Evolutionary conservation across 2,113 vertebrate species (phyloP).

Genomic region (Labrus mixtus): DNA sequence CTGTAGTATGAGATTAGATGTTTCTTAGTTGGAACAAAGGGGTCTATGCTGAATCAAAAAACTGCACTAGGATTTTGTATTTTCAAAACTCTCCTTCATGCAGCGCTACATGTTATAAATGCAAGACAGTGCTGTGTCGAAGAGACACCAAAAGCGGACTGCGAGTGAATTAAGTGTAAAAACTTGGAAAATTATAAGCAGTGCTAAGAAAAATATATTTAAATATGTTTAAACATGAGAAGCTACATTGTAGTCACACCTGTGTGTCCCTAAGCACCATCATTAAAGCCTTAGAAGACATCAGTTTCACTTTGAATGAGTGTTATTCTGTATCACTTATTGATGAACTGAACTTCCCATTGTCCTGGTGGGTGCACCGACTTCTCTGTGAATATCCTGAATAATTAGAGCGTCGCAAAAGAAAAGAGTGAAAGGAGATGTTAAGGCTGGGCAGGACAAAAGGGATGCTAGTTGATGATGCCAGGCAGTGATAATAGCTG

Average conservation of each 20-base stretch:
- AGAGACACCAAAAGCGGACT: too few relatives aligned
- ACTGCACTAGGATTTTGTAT: too few relatives aligned
- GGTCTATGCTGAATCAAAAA: too few relatives aligned
- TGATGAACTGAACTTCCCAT: slow-evolving; percentile 8
- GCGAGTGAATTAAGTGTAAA: too few relatives aligned
- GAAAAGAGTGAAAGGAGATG: slow-evolving; percentile 74
- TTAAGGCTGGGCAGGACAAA: slow-evolving; percentile 60
- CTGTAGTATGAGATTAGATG: too few relatives aligned
- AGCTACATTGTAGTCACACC: background rate
- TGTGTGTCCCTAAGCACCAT: background rate
- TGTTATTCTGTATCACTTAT: slow-evolving; percentile 3
- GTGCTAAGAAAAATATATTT: too few relatives aligned
- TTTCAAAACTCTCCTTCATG: too few relatives aligned
- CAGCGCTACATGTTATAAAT: too few relatives aligned
- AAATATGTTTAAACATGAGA: background rate
- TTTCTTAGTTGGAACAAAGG: too few relatives aligned
- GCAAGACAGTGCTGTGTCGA: too few relatives aligned
- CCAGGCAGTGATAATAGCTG: slow-evolving; percentile 48
- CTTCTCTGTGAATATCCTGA: slow-evolving; percentile 44
- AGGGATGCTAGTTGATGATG: slow-evolving; percentile 63
- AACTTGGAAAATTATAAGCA: too few relatives aligned
- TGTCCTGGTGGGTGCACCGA: background rate
- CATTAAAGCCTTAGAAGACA: background rate
- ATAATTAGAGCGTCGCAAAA: slow-evolving; percentile 61
- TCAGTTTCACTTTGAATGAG: slow-evolving; percentile 2